Percentiles rank a stretch among this genome's conserved stretches.
Conservation (phyloP, 1,140 invertebrate species). For the Neodiprion virginianus region DNA sequence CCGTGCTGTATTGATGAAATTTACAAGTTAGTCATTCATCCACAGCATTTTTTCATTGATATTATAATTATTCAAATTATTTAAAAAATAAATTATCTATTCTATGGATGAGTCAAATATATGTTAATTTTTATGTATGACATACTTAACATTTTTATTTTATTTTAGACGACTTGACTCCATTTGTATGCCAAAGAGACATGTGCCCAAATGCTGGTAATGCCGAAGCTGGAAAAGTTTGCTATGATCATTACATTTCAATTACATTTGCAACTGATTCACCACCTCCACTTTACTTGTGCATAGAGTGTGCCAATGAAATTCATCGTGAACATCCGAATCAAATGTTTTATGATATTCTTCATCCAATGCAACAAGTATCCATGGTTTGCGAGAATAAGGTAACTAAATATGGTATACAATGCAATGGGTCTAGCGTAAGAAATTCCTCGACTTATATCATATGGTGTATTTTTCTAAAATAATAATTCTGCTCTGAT, state of each 20-base stretch:
- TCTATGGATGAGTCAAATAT: background rate
- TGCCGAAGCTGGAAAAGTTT: slow-evolving; percentile 90
- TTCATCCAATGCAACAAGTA: slow-evolving; percentile 94
- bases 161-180: slow-evolving; percentile 70
- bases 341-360: slow-evolving; percentile 88
- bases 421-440: no score
- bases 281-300: slow-evolving; percentile 94
- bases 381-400: slow-evolving; percentile 97
- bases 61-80: slow-evolving; percentile 11
- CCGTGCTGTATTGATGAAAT: slow-evolving; percentile 86
- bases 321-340: slow-evolving; percentile 84
- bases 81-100: slow-evolving; percentile 3
- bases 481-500: background rate
- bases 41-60: slow-evolving; percentile 15
- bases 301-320: slow-evolving; percentile 95
- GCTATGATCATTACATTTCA: slow-evolving; percentile 86
- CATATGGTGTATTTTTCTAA: background rate
- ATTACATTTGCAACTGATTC: slow-evolving; percentile 83
- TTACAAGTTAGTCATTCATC: slow-evolving; percentile 74
- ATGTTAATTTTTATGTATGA: background rate
- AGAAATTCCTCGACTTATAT: no score
- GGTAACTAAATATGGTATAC: slow-evolving; percentile 61
- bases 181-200: slow-evolving; percentile 85
- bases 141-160: slow-evolving; percentile 23
- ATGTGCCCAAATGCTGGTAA: slow-evolving; percentile 83